These are phyloP conservation scores for Ceyx melanurus DNA, from an alignment of 2,113 vertebrate genomes.

Conservation along the genomic window DNA sequence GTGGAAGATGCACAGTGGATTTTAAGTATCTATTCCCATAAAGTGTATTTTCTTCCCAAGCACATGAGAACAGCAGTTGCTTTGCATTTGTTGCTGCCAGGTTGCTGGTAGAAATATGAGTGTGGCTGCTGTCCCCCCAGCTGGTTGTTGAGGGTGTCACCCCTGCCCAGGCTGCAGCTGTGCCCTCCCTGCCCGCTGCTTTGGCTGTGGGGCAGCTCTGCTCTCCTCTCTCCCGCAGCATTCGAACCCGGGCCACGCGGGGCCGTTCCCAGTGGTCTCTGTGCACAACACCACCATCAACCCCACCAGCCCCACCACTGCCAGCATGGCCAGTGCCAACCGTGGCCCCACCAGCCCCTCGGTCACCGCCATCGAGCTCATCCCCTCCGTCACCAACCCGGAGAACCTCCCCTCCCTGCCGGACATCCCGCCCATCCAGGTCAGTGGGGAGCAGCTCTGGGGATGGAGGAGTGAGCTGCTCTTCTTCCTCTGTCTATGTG, in stretches of 20 bases:
- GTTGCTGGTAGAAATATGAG: not conserved
- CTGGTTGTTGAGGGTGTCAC: not conserved
- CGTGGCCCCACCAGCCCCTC: constrained; percentile 92
- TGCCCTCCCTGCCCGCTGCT: no score
- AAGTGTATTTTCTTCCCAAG: not conserved
- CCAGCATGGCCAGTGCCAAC: constrained; percentile 92
- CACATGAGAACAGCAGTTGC: not conserved
- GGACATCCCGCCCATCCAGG: constrained; percentile 98
- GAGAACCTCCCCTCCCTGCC: constrained; percentile 96
- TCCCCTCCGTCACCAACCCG: constrained; percentile 97
- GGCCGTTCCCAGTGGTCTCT: constrained; percentile 94
- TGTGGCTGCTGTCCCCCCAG: fast-evolving
- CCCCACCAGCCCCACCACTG: constrained; percentile 96
- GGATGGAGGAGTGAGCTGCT: not conserved
- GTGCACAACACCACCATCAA: constrained; percentile 93
- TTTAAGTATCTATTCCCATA: not conserved
- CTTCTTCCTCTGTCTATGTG: not conserved
- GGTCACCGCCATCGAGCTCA: constrained; percentile 91
- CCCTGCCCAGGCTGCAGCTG: no score
- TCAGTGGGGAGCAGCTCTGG: constrained; percentile 56
- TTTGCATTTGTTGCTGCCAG: not conserved
- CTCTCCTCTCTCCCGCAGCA: constrained; percentile 79
- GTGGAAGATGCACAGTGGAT: not conserved
- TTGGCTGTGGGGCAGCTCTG: not conserved
- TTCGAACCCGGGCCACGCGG: constrained; percentile 96